Base-by-base conservation (phyloP, 2,113 vertebrate genomes). In the Vicugna pacos region DNA sequence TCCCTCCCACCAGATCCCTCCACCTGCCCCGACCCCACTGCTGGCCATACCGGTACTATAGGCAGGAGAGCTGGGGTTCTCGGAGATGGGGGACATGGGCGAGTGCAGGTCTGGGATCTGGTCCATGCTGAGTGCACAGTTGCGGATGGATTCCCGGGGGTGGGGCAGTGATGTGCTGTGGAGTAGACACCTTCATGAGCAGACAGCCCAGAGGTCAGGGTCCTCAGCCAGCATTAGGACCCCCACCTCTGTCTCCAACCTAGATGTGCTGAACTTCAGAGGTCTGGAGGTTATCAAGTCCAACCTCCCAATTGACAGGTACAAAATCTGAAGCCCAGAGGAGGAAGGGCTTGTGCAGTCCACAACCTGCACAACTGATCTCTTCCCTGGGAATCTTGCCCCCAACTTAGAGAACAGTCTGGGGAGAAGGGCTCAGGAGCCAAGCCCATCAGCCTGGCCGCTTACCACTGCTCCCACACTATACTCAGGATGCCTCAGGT, bases 101-200 rank as follows among this genome's bases (percentile, higher is more conserved):
- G 99, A 99, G 96, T 99, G 99, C 87, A 99, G 99, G 97, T 99
- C 99, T 93, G 99, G 99, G 96, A 99, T 99, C 98, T 99, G 99
- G 98, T 99, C 99, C 99, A 99, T 99, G 32, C 99, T 99, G 98
- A 99, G 99, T 0, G 99, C 99, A 73, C 99, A 99, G 98, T 99
- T 99, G 97, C 99, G 99, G 98, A 99, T 99, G 80, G 99, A 98
- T 35, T 99, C 99, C 98, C 99, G 99, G 96, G 99, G 99, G 95
- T 98, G 98, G 42, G 99, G 99, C 28, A 99, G 98, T 3, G 99
- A 99, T 1, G 99, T 98, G 32, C 99, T 99, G 98, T 46, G 97
- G 96, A 96, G 28, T 26, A 87, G 85, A 90, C 22, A 91, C n/a
- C 32, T 19, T 70, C 10, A 6, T 97, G 81, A 89, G 97, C 56